phyloP scores from a whole-genome alignment of 2,888 invertebrate genomes.

The Dorcus parallelipipedus region DNA sequence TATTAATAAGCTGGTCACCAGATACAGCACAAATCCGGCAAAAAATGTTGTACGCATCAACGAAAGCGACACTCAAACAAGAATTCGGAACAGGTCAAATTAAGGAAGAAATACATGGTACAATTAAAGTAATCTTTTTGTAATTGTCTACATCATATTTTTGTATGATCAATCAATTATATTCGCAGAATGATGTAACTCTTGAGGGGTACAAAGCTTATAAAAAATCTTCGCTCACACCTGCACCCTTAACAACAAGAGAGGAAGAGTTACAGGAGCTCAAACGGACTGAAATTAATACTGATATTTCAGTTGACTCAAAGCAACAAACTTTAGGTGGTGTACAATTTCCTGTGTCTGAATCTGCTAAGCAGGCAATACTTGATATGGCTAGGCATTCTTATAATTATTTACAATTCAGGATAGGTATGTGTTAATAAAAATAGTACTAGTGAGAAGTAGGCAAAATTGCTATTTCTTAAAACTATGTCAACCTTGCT shows the following conservation, averaged over 20 bases:
- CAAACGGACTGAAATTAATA: slow-evolving; percentile 64
- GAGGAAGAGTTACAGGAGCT: slow-evolving; percentile 83
- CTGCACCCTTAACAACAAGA: slow-evolving; percentile 84
- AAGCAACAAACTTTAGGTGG: slow-evolving; percentile 89
- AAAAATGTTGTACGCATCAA: slow-evolving; percentile 98
- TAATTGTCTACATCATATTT: neutral
- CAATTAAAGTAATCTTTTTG: slow-evolving; percentile 45
- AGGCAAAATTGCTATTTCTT: too few species aligned
- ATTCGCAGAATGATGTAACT: slow-evolving; percentile 70
- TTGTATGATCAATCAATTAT: neutral
- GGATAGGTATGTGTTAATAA: slow-evolving; percentile 60
- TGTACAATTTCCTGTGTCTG: slow-evolving; percentile 84
- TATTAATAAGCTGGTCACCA: slow-evolving; percentile 92
- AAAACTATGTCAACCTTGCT: too few species aligned
- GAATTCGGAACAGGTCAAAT: slow-evolving; percentile 95
- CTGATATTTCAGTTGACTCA: slow-evolving; percentile 76
- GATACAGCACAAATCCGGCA: slow-evolving; percentile 86
- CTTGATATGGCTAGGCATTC: slow-evolving; percentile 68
- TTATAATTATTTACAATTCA: slow-evolving; percentile 87
- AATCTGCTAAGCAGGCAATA: slow-evolving; percentile 74
- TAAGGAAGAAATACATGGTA: slow-evolving; percentile 92
- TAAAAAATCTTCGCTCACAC: slow-evolving; percentile 71
- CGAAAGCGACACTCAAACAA: slow-evolving; percentile 93
- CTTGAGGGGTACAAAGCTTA: slow-evolving; percentile 79
- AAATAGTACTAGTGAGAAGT: neutral